Base-by-base conservation (phyloP, 1,140 invertebrate species). In the Orussus abietinus region DNA sequence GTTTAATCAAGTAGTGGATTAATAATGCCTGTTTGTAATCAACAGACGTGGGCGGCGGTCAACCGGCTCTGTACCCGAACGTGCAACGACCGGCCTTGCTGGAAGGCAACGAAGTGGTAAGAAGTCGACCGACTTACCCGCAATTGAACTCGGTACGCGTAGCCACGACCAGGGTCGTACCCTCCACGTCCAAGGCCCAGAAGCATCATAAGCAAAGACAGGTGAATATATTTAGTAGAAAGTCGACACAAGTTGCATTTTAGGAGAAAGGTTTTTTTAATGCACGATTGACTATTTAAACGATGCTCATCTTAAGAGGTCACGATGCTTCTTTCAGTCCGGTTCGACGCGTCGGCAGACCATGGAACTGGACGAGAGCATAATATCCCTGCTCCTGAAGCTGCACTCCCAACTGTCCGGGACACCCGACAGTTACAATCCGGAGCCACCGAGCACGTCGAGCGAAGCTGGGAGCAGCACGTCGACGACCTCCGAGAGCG, bases 371-470 rank as follows among this genome's bases (percentile, higher is more conserved):
- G 88, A 92, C 53, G 93, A 97, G 67, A 95, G 90, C 43, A 90
- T 97, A 36, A 83, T 97, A 47, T 92, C 92, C 0, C 73, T 97
- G 22, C 72, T 98, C 14, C 74, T 97, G 6, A 94, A 92, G 66
- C 75, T 97, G n/a, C 92, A 97, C 69, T 90, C 90, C 0, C 92
- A 96, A 63, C 70, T 96, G 9, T 88, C 87, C 0, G 88, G 86
- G 3, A 75, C 81, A 22, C 79, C 87, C 4, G 88, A 93, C 59
- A 91, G 87, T 47, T 95, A 81, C 56, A 77, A 77, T 52, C 75
- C 75, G 0, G 76, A 80, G n/a, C 66, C 72, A 20, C 74, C 44
- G 49, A 76, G 33, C 69, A 76, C 19, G 68, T 75, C 53, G 37
- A 69, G 66, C 37, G 60, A 64, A 38, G 60, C 51, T 15, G 53